These are phyloP conservation scores for Mylabris phalerata DNA, from an alignment of 1,140 invertebrate species.

Conservation along the genomic window DNA sequence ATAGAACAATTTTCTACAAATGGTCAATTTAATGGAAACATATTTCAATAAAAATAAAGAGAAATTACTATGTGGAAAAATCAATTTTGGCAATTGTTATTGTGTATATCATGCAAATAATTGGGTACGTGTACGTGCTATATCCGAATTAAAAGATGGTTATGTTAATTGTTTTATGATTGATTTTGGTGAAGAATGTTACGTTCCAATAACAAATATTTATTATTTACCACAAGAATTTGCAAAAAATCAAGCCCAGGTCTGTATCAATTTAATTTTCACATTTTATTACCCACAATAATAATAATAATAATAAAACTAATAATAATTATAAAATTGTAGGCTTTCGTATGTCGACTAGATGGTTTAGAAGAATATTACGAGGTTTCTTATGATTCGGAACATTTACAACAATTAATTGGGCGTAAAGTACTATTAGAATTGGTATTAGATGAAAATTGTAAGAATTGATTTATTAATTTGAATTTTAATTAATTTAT, in stretches of 20 bases:
- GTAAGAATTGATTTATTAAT: slow-evolving; percentile 22
- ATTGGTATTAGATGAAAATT: slow-evolving; percentile 23
- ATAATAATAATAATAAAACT: background rate
- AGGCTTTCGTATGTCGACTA: slow-evolving; percentile 53
- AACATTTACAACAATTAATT: slow-evolving; percentile 16
- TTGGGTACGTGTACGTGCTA: slow-evolving; percentile 54
- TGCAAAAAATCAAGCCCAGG: slow-evolving; percentile 49
- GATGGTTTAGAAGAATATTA: slow-evolving; percentile 52
- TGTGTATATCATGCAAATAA: slow-evolving; percentile 49
- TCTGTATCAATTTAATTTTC: slow-evolving; percentile 2
- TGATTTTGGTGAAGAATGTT: slow-evolving; percentile 55
- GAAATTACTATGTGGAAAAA: slow-evolving; percentile 2
- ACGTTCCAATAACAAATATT: slow-evolving; percentile 44
- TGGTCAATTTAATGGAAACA: too few relatives aligned
- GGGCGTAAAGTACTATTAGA: slow-evolving; percentile 13
- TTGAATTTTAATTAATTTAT: background rate
- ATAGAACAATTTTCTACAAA: too few relatives aligned
- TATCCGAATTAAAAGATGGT: slow-evolving; percentile 40
- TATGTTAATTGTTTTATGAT: slow-evolving; percentile 53
- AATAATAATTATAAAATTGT: slow-evolving; percentile 25
- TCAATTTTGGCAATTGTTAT: slow-evolving; percentile 47
- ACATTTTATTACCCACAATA: slow-evolving; percentile 32
- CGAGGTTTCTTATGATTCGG: slow-evolving; percentile 33
- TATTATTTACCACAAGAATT: slow-evolving; percentile 51
- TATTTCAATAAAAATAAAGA: background rate